Percentiles rank a stretch among this genome's conserved stretches.
These are phyloP conservation scores for Lacerta agilis DNA, from an alignment of 2,797 vertebrate species.

Conservation along the genomic window DNA sequence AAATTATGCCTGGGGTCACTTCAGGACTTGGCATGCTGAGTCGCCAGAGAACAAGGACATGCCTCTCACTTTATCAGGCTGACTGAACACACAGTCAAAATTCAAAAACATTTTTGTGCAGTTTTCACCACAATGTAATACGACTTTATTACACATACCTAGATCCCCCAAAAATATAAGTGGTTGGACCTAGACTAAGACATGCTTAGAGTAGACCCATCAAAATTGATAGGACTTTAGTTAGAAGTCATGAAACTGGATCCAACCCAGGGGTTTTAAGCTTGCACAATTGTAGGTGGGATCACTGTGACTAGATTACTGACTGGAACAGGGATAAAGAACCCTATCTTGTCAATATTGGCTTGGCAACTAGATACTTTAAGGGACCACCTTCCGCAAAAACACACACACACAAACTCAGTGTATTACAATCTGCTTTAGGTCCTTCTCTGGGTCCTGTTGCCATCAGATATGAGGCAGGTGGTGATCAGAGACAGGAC, in stretches of 20 bases:
- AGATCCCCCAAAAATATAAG: neutral
- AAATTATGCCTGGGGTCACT: neutral
- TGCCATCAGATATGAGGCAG: neutral
- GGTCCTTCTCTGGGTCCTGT: neutral
- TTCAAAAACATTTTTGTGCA: neutral
- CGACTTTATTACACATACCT: neutral
- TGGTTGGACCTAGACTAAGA: neutral
- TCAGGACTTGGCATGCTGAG: neutral
- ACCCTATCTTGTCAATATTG: neutral
- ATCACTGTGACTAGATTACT: neutral
- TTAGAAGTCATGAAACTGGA: neutral
- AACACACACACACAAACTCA: rapidly evolving
- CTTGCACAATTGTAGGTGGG: neutral
- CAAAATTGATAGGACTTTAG: too few species aligned
- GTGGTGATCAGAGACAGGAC: neutral
- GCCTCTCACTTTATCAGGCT: neutral
- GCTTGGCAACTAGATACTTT: too few species aligned
- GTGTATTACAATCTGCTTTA: neutral
- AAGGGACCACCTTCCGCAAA: neutral
- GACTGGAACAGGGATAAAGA: neutral
- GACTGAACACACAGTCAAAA: neutral
- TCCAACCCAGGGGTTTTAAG: neutral
- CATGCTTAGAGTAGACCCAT: too few species aligned
- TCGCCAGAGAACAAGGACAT: neutral
- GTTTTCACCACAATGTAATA: neutral